Evolutionary conservation across 1,140 invertebrate species (phyloP).

Genomic region (Alviniconcha marisindica): DNA sequence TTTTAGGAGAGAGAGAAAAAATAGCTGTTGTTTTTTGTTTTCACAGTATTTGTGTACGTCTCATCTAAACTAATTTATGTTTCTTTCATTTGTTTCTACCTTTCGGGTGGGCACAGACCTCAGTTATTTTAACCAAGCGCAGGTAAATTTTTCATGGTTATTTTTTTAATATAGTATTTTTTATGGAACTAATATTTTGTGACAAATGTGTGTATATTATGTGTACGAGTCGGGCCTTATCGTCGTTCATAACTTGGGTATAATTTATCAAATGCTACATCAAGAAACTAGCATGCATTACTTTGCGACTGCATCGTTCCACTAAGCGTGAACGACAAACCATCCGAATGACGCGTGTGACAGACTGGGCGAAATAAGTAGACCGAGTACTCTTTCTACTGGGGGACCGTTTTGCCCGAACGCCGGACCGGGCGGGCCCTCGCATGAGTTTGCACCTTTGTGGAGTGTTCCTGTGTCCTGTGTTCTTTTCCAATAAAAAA

Average conservation of each 20-base stretch:
- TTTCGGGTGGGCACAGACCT: background rate
- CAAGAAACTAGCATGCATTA: background rate
- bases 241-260: constrained; percentile 25
- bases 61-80: background rate
- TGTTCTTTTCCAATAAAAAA: constrained; percentile 31
- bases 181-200: constrained; percentile 1
- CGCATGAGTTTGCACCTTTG: constrained; percentile 27
- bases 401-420: constrained; percentile 11
- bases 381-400: constrained; percentile 43
- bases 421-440: background rate
- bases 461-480: constrained; percentile 19
- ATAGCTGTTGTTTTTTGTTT: no score
- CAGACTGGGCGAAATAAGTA: constrained; percentile 38
- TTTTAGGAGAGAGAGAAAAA: no score
- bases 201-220: constrained; percentile 31
- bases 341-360: constrained; percentile 21
- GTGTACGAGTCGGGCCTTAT: constrained; percentile 32
- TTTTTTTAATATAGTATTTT: constrained; percentile 9
- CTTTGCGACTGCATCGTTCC: constrained; percentile 19
- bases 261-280: constrained; percentile 17
- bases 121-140: background rate
- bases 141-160: constrained; percentile 9
- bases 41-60: no score
- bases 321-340: background rate
- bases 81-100: background rate